A percentile compares a stretch with the other conserved stretches of the same genome.
Evolutionary conservation across 2,113 vertebrate species (phyloP).

Genomic region (Dissostichus mawsoni): DNA sequence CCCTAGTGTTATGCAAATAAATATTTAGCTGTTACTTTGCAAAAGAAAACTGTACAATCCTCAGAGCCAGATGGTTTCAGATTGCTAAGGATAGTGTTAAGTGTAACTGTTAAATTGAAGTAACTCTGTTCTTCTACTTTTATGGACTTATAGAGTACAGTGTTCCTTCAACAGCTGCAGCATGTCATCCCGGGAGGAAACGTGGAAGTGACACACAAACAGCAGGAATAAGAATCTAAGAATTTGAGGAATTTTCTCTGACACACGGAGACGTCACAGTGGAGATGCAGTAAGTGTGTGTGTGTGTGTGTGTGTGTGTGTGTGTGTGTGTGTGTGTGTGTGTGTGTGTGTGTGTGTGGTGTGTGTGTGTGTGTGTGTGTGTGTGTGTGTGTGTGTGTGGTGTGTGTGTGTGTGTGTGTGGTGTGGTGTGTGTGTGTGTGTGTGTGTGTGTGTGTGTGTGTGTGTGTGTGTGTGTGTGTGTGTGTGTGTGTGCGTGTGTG

Average conservation of each 20-base stretch:
- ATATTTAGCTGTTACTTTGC: too few relatives aligned
- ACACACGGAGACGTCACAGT: constrained; percentile 30
- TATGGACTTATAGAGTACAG: neutral
- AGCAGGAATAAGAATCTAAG: constrained; percentile 29
- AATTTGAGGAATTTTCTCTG: constrained; percentile 48
- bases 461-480: neutral
- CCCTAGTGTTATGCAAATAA: too few relatives aligned
- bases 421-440: neutral
- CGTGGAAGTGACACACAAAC: constrained; percentile 27
- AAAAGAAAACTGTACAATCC: too few relatives aligned
- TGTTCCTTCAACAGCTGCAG: constrained; percentile 23
- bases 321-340: neutral
- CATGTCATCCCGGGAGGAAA: neutral
- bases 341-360: neutral
- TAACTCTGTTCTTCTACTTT: neutral
- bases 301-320: neutral
- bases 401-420: neutral
- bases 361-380: neutral
- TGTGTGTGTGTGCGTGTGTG: neutral
- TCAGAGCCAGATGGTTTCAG: neutral
- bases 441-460: neutral
- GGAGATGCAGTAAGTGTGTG: neutral
- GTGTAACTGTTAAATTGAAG: neutral
- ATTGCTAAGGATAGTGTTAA: neutral
- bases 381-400: neutral